Base-by-base conservation (phyloP, 2,797 vertebrate species). In the Brachymystax lenok region DNA sequence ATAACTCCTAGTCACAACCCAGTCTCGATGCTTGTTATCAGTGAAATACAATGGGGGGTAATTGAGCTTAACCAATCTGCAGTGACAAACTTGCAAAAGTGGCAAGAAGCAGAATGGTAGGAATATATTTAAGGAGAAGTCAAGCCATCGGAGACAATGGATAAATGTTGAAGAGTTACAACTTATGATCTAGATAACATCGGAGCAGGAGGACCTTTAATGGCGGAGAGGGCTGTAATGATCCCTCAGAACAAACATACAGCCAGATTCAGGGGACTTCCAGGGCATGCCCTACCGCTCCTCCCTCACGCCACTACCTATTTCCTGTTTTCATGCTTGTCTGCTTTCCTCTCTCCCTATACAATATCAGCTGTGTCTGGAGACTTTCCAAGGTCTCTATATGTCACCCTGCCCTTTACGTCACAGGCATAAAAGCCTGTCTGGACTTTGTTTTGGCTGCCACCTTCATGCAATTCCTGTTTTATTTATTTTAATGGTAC, bases 361-460 rank as follows among this genome's bases (percentile, higher is more conserved):
- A 91, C 88, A 90, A 91, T 90, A 89, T 82, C 79, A 86, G 87
- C 87, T 89, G 89, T 91, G 88, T 89, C 90, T 90, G 89, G 82
- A 90, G 83, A 89, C 88, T 86, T 91, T 88, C 84, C 86, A 86
- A 82, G 85, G 80, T 56, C 10, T 74, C 84, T 84, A 85, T 78
- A 79, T 70, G 24, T 83, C 67, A 46, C 19, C 79, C 70, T 75
- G 70, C 78, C 78, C 83, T 3, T 12, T 46, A 46, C 10, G 40
- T 3, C 10, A 83, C 84, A 79, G 82, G 71, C 59, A 74, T 71
- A 69, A 69, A 77, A 70, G 77, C 75, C 66, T 27, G 27, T 73
- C 76, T 52, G 68, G 75, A 70, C 74, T 75, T n/a, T 27, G 19
- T 54, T n/a, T 54, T 46, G 35, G n/a, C 35, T 35, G n/a, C 68